phyloP scores from a whole-genome alignment of 23 tunicate genomes.

The Pegea sp. region DNA sequence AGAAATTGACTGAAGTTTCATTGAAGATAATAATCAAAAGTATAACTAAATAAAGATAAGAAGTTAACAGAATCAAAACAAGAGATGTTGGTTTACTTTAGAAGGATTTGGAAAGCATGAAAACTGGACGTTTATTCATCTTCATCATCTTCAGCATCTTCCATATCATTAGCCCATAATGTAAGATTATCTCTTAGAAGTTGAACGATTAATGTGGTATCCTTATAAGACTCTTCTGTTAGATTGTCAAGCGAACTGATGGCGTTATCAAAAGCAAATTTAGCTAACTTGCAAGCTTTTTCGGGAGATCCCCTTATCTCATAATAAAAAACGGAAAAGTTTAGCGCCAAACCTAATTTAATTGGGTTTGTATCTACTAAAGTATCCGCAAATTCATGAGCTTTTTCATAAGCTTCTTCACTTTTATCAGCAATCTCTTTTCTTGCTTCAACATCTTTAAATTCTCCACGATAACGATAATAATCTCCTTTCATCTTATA shows the following conservation, averaged over 20 bases:
- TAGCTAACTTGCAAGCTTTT: conserved; percentile 11
- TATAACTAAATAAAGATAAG: too few species aligned
- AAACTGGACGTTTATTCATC: too few species aligned
- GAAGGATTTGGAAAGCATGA: too few species aligned
- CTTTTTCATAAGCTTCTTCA: not conserved
- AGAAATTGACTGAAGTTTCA: too few species aligned
- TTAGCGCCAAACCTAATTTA: conserved; percentile 14
- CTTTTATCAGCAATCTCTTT: not conserved
- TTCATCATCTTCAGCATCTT: not conserved
- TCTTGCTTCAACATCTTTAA: not conserved
- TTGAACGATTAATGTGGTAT: conserved; percentile 1
- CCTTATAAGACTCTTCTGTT: conserved; percentile 14
- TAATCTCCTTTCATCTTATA: not conserved
- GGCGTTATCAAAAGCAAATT: conserved; percentile 13
- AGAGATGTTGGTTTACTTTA: too few species aligned
- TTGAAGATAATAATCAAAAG: too few species aligned
- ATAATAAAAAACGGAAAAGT: conserved; percentile 17
- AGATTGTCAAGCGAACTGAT: conserved; percentile 6
- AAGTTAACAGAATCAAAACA: too few species aligned
- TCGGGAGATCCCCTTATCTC: conserved; percentile 7
- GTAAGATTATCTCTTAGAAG: conserved; percentile 1
- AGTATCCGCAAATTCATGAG: not conserved
- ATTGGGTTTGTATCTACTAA: conserved; percentile 11
- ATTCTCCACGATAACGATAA: not conserved
- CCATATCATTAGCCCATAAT: conserved; percentile 15